Base-by-base conservation (phyloP, 1,140 invertebrate genomes). In the Drosophila sechellia region DNA sequence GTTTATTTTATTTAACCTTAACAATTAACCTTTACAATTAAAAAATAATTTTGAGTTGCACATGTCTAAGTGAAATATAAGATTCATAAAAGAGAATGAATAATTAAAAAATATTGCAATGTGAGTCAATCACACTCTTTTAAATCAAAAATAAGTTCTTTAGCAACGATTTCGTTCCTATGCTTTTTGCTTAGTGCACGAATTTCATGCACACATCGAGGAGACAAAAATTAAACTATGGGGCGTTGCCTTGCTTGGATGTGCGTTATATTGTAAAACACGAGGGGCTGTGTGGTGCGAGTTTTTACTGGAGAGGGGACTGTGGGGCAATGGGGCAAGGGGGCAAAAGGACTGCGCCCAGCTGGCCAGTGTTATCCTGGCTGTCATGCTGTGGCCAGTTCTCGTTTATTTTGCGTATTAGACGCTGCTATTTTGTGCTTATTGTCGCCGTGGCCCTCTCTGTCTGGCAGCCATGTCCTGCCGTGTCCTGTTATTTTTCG, bases 241-340 rank as follows among this genome's bases (percentile, higher is more conserved):
- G 84, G 79, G 84, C 84, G 81, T 85, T 84, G 81, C 61, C 81
- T 79, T 84, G 84, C 79, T 75, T 77, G 79, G 84, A 89, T 89
- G 83, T 89, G 84, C 84, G 84, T 89, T 89, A 89, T 89, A 89
- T 89, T 89, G 84, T 89, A 89, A 89, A 89, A 89, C 79, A 89
- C 79, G 69, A 79, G 57, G 4, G 15, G 20, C 34, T 25, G 22
- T 20, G 58, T 20, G 25, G 20, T 20, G 42, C 37, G 25, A 34
- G 15, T 25, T 49, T 31, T 49, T 49, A 2, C 25, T 22, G 48
- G 27, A 3, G 6, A 11, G 17, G 42, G 17, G 15, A 2, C 27
- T 2, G 25, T 27, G 42, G 42, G 10, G 10, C 8, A 3, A 10
- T 4, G 42, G 15, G 37, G 31, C 20, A 25, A 40, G 48, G 40